These are phyloP conservation scores for Heliconius aoede DNA, from an alignment of 2,888 invertebrate genomes.

Conservation along the genomic window DNA sequence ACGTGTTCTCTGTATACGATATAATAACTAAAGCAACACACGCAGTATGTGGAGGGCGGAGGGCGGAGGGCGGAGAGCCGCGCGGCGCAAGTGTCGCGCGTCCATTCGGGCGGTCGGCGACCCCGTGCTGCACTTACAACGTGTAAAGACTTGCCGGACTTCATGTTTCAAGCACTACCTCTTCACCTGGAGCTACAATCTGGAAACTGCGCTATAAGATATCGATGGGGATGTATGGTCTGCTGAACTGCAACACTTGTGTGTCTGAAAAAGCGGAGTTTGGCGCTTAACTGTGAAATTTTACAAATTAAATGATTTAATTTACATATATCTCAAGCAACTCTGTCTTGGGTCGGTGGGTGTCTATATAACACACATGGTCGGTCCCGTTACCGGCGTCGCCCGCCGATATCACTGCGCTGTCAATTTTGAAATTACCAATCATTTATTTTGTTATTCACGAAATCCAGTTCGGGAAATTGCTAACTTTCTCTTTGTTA, in stretches of 20 bases:
- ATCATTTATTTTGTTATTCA: constrained; percentile 13
- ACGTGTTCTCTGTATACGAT: not conserved
- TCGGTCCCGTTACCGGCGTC: constrained; percentile 36
- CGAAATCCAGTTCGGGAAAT: constrained; percentile 15
- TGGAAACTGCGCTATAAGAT: no score
- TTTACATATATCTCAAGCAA: no score
- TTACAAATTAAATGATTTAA: no score
- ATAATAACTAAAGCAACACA: not conserved
- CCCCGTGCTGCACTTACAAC: constrained; percentile 27
- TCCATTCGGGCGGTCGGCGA: constrained; percentile 37
- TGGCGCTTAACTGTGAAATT: no score
- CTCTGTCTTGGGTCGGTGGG: no score
- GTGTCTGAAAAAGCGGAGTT: no score
- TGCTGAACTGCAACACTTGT: no score
- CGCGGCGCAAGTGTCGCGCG: constrained; percentile 28
- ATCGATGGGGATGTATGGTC: no score
- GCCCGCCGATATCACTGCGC: constrained; percentile 11
- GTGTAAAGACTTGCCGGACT: constrained; percentile 14
- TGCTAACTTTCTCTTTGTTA: constrained; percentile 15
- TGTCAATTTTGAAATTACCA: constrained; percentile 13
- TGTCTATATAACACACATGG: no score
- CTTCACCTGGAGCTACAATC: not conserved
- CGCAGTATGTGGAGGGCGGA: not conserved
- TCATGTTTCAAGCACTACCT: not conserved
- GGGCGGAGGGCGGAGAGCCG: constrained; percentile 1